phyloP scores from a whole-genome alignment of 1,140 invertebrate species.

The Neodiprion virginianus region DNA sequence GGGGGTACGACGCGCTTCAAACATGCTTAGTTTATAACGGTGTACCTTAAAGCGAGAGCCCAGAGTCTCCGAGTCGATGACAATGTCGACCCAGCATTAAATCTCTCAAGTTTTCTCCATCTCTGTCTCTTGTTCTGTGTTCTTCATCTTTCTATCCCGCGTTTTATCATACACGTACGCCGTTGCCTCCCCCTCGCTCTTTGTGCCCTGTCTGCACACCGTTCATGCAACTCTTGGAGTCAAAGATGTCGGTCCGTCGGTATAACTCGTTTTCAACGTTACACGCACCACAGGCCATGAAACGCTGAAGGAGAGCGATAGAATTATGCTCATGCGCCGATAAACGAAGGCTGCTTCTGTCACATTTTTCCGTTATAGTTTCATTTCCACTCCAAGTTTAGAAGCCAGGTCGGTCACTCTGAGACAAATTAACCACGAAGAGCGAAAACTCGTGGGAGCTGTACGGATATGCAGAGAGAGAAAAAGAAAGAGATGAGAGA shows the following conservation, averaged over 20 bases:
- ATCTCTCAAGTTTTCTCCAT: background rate
- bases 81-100: background rate
- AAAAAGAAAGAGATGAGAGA: conserved; percentile 1
- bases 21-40: conserved; percentile 1
- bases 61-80: background rate
- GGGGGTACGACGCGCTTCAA: background rate
- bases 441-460: background rate
- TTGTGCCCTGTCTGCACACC: too few species aligned
- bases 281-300: too few species aligned
- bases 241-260: too few species aligned
- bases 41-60: background rate
- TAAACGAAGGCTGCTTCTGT: background rate
- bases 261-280: too few species aligned
- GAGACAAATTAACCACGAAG: conserved; percentile 32
- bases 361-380: too few species aligned
- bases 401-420: conserved; percentile 18
- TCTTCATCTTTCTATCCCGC: conserved; percentile 4
- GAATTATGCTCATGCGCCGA: background rate
- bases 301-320: background rate
- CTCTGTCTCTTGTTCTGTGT: background rate
- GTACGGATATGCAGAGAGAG: conserved; percentile 11
- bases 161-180: background rate
- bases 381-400: too few species aligned
- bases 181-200: background rate
- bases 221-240: too few species aligned